Conservation (phyloP, 2,797 vertebrate genomes). For the Acanthopagrus latus region DNA sequence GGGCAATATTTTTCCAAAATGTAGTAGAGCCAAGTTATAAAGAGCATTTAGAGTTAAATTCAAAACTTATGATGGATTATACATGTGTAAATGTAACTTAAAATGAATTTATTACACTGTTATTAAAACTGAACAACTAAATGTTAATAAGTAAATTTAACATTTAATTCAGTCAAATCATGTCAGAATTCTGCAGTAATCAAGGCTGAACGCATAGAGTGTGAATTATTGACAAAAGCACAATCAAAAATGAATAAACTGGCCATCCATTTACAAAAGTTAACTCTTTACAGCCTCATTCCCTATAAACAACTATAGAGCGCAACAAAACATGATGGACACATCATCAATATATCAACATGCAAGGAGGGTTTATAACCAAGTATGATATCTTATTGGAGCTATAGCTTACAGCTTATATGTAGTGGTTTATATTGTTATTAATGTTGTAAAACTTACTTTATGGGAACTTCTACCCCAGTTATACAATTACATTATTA, state of each 20-base stretch:
- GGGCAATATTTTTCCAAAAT: too few species aligned
- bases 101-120: too few species aligned
- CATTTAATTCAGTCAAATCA: too few species aligned
- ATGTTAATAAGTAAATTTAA: too few species aligned
- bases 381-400: background rate
- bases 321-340: background rate
- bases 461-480: too few species aligned
- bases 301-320: background rate
- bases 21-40: too few species aligned
- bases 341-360: background rate
- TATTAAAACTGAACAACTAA: background rate
- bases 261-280: background rate
- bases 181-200: background rate
- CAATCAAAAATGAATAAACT: background rate
- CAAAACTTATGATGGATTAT: background rate
- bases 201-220: background rate
- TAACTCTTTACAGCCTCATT: background rate
- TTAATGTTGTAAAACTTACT: background rate
- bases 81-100: too few species aligned
- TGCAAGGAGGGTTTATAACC: background rate
- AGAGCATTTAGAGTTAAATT: background rate
- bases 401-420: too few species aligned
- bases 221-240: background rate
- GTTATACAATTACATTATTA: too few species aligned
- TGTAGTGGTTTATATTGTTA: background rate